Evolutionary conservation across 2,888 invertebrate species (phyloP).

Genomic region (Drosophila longiperda): DNA sequence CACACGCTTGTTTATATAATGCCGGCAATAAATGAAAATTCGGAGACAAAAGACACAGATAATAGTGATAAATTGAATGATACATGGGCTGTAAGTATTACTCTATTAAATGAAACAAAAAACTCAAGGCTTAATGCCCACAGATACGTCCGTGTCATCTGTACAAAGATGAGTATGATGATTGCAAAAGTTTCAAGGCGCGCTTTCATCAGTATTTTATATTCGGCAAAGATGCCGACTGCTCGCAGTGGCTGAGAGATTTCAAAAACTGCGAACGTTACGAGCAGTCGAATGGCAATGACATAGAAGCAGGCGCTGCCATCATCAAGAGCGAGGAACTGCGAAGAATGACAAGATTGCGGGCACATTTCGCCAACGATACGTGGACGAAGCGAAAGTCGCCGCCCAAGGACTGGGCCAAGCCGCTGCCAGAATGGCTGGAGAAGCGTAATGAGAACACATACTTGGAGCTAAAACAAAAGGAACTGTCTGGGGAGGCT

Average conservation of each 20-base stretch:
- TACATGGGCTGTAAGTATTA: slow-evolving; percentile 77
- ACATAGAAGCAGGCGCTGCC: slow-evolving; percentile 88
- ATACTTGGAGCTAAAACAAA: slow-evolving; percentile 88
- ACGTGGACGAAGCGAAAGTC: slow-evolving; percentile 90
- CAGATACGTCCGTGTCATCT: slow-evolving; percentile 91
- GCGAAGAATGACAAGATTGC: slow-evolving; percentile 88
- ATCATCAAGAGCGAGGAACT: slow-evolving; percentile 90
- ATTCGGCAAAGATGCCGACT: slow-evolving; percentile 90
- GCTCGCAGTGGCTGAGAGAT: slow-evolving; percentile 92
- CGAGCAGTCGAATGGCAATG: slow-evolving; percentile 86
- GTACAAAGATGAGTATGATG: slow-evolving; percentile 93
- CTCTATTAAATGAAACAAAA: neutral
- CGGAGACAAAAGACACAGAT: slow-evolving; percentile 50
- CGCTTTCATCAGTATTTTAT: slow-evolving; percentile 95
- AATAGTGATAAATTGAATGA: slow-evolving; percentile 57
- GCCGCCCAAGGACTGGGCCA: slow-evolving; percentile 93
- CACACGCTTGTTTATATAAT: slow-evolving; percentile 57
- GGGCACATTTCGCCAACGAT: slow-evolving; percentile 90
- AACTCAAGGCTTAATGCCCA: slow-evolving; percentile 15
- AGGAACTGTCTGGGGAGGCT: slow-evolving; percentile 86
- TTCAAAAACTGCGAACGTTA: slow-evolving; percentile 91
- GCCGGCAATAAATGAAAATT: slow-evolving; percentile 34
- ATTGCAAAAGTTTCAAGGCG: slow-evolving; percentile 90
- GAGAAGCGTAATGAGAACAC: slow-evolving; percentile 88
- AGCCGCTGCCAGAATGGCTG: slow-evolving; percentile 92